A percentile compares a stretch with the other conserved stretches of the same genome.
Conservation (phyloP, 2,113 vertebrate genomes). For the Cebidichthys violaceus region DNA sequence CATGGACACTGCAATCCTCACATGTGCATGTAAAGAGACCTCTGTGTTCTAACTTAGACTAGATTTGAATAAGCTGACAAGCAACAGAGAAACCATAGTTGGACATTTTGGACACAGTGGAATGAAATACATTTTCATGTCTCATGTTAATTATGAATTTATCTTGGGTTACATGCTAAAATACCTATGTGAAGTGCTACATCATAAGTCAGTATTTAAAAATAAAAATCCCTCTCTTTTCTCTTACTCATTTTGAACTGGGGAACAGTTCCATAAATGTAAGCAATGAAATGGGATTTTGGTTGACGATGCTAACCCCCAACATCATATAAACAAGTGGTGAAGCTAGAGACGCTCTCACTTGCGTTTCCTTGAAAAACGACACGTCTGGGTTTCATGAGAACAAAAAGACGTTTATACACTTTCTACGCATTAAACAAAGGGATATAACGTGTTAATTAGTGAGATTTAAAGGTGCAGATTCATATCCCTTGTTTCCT, state of each 20-base stretch:
- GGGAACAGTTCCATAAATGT: background rate
- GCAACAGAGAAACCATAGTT: background rate
- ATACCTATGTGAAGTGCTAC: too few relatives aligned
- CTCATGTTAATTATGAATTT: background rate
- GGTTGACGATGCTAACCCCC: background rate
- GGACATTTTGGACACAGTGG: background rate
- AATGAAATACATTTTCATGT: background rate
- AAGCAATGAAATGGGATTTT: background rate
- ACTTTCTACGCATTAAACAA: background rate
- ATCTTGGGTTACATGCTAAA: background rate
- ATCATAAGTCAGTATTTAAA: too few relatives aligned
- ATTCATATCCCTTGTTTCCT: background rate
- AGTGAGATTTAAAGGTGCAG: background rate
- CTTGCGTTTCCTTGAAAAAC: background rate
- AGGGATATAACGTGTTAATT: background rate
- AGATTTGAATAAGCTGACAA: background rate
- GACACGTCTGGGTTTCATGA: background rate
- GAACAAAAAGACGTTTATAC: background rate
- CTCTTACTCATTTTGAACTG: background rate
- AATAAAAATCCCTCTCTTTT: too few relatives aligned
- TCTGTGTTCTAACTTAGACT: slow-evolving; percentile 58
- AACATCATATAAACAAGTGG: background rate
- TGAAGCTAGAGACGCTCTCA: background rate
- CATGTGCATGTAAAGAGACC: slow-evolving; percentile 51
- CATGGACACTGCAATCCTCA: slow-evolving; percentile 36